A percentile compares a stretch with the other conserved stretches of the same genome.
Conservation (phyloP, 2,113 vertebrate genomes). For the Eubucco bourcierii region DNA sequence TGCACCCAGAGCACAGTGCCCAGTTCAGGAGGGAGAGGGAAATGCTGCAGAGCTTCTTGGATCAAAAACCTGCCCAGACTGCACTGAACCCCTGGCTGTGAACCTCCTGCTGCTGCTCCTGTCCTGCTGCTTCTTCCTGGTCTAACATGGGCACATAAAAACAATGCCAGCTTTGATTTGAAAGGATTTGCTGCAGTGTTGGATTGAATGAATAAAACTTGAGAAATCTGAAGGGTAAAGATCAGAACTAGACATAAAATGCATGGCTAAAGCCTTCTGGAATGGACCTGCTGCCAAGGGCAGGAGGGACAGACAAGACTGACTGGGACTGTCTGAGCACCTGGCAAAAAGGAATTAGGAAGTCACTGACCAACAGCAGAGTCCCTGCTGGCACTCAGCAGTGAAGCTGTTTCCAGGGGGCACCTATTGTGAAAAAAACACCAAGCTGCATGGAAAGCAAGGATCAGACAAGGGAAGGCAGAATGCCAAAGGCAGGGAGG, state of each 20-base stretch:
- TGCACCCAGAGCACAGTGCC: too few relatives aligned
- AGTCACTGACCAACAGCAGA: slow-evolving; percentile 33
- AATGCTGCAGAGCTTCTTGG: background rate
- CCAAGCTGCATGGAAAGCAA: background rate
- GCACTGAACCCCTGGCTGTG: background rate
- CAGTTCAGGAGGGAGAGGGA: too few relatives aligned
- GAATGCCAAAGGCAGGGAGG: background rate
- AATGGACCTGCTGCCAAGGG: background rate
- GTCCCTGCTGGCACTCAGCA: slow-evolving; percentile 9
- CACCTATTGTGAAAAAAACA: slow-evolving; percentile 17
- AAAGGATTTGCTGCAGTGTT: background rate
- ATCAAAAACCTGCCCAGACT: background rate
- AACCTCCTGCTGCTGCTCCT: background rate
- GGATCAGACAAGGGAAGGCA: background rate
- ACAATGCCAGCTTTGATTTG: background rate
- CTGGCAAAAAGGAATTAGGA: slow-evolving; percentile 1
- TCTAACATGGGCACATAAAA: background rate
- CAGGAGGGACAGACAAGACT: background rate
- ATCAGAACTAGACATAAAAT: background rate
- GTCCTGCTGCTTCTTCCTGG: background rate
- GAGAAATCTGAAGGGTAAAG: background rate
- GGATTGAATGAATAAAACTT: background rate
- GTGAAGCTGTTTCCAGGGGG: slow-evolving; percentile 12
- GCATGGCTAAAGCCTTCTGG: background rate
- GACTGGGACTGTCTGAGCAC: background rate